Evolutionary conservation across 2,797 vertebrate species (phyloP).

Genomic region (Crenuchus spilurus): DNA sequence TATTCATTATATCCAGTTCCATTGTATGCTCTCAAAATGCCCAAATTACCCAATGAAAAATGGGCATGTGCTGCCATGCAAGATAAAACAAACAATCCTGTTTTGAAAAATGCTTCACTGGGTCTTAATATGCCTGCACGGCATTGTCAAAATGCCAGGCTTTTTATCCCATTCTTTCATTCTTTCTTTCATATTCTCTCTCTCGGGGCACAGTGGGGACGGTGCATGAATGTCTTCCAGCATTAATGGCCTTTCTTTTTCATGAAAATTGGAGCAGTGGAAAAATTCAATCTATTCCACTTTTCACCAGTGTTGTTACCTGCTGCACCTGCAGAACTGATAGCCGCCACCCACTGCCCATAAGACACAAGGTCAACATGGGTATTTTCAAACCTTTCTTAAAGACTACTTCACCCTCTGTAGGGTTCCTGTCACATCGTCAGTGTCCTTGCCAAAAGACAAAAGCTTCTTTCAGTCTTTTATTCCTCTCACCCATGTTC

Average conservation of each 20-base stretch:
- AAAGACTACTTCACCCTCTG: background rate
- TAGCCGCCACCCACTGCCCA: conserved; percentile 28
- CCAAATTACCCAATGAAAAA: conserved; percentile 49
- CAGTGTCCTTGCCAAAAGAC: conserved; percentile 24
- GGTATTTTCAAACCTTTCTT: background rate
- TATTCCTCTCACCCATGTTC: conserved; percentile 13
- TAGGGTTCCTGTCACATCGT: conserved; percentile 6
- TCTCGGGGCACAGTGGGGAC: conserved; percentile 58
- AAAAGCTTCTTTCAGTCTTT: conserved; percentile 11
- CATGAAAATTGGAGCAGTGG: conserved; percentile 68
- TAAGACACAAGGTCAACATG: conserved; percentile 19
- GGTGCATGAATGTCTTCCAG: conserved; percentile 65
- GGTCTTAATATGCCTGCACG: conserved; percentile 62
- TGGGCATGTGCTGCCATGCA: conserved; percentile 54
- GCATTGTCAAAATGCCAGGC: conserved; percentile 68
- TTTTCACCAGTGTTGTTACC: conserved; percentile 55
- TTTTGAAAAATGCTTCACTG: conserved; percentile 51
- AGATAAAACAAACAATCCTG: conserved; percentile 51
- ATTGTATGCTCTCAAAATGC: conserved; percentile 28
- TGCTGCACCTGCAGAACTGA: conserved; percentile 60
- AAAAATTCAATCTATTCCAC: conserved; percentile 70
- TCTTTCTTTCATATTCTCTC: conserved; percentile 53
- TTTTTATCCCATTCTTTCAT: conserved; percentile 54
- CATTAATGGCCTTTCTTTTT: conserved; percentile 69
- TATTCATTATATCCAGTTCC: conserved; percentile 42